Conservation (phyloP, 2,888 invertebrate genomes). For the Ophion ellenae region DNA sequence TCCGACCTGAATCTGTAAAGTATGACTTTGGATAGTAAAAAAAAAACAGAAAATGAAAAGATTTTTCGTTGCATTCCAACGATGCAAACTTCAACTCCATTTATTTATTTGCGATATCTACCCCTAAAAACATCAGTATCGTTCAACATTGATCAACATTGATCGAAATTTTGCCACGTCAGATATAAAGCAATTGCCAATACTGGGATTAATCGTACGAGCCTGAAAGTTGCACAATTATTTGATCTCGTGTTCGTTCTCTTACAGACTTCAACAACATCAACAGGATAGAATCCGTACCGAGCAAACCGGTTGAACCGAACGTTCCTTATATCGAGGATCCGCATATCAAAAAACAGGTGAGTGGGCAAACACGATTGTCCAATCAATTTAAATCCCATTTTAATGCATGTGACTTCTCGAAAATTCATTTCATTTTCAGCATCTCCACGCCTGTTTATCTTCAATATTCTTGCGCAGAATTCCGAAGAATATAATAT, state of each 20-base stretch:
- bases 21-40: neutral
- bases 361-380: slow-evolving; percentile 57
- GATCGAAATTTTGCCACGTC: too few relatives aligned
- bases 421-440: neutral
- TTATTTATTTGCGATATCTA: too few relatives aligned
- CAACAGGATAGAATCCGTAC: slow-evolving; percentile 79
- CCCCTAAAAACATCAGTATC: too few relatives aligned
- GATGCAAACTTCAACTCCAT: too few relatives aligned
- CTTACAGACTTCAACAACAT: slow-evolving; percentile 76
- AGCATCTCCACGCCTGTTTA: neutral
- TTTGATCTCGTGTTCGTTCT: slow-evolving; percentile 33
- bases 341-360: slow-evolving; percentile 77
- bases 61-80: too few relatives aligned
- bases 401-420: neutral
- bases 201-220: too few relatives aligned
- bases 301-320: slow-evolving; percentile 78
- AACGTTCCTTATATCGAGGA: slow-evolving; percentile 76
- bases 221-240: neutral
- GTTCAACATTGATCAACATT: too few relatives aligned
- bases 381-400: neutral
- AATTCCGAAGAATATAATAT: neutral
- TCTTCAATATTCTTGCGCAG: neutral
- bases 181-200: neutral
- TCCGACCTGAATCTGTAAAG: neutral
- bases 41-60: too few relatives aligned